A percentile compares a stretch with the other conserved stretches of the same genome.
phyloP scores from a whole-genome alignment of 92 coral and sea anemone genomes.

The Porites evermanni region DNA sequence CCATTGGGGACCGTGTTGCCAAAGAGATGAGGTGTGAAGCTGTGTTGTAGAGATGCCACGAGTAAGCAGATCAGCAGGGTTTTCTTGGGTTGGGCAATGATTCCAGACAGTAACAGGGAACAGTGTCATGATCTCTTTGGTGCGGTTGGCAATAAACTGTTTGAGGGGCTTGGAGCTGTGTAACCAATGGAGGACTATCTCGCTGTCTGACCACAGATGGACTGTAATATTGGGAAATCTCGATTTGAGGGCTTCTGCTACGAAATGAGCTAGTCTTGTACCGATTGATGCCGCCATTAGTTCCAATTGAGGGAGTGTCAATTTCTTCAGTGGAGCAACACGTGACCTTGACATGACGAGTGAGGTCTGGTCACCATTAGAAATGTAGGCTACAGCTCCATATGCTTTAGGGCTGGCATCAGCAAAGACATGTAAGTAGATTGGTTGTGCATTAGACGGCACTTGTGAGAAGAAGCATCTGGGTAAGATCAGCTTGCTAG shows the following conservation, averaged over 20 bases:
- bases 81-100: conserved; percentile 54
- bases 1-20: conserved; percentile 33
- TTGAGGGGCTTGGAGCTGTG: too few relatives aligned
- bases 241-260: too few relatives aligned
- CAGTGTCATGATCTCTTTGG: too few relatives aligned
- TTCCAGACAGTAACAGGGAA: conserved; percentile 30
- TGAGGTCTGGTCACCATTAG: conserved; percentile 45
- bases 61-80: conserved; percentile 58
- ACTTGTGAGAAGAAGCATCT: conserved; percentile 47
- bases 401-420: conserved; percentile 68
- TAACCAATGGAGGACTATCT: background rate
- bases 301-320: too few relatives aligned
- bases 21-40: conserved; percentile 32
- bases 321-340: conserved; percentile 6
- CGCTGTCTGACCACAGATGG: too few relatives aligned
- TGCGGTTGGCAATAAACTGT: too few relatives aligned
- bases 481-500: conserved; percentile 53
- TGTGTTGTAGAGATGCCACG: conserved; percentile 50
- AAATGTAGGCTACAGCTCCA: conserved; percentile 68
- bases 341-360: conserved; percentile 60
- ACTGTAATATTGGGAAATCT: too few relatives aligned
- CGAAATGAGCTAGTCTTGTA: too few relatives aligned
- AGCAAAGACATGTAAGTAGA: conserved; percentile 61
- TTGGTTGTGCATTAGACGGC: conserved; percentile 14
- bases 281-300: too few relatives aligned